Evolutionary conservation across 2,888 invertebrate species (phyloP).

Genomic region (Andrena hattorfiana): DNA sequence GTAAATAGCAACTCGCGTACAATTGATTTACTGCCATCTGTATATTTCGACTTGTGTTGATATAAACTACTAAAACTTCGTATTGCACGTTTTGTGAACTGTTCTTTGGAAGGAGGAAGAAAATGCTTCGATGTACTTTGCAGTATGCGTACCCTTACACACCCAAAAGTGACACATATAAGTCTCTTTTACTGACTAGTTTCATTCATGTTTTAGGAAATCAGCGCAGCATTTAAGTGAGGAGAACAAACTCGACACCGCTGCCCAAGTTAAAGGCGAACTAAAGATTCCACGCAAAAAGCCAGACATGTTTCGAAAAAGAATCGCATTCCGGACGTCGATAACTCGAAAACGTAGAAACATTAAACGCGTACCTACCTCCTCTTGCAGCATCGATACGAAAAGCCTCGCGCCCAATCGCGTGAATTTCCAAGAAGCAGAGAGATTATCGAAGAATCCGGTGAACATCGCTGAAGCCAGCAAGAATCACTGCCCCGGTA

Average conservation of each 20-base stretch:
- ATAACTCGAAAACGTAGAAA: background rate
- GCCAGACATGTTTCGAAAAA: slow-evolving; percentile 2
- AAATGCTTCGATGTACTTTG: slow-evolving; percentile 9
- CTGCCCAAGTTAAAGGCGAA: slow-evolving; percentile 6
- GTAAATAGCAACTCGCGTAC: background rate
- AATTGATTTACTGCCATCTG: background rate
- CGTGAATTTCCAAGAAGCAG: background rate
- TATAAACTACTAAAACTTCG: background rate
- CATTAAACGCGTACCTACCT: background rate
- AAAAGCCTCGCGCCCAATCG: background rate
- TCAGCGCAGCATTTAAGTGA: slow-evolving; percentile 36
- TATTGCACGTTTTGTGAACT: background rate
- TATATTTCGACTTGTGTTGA: background rate
- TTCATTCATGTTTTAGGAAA: slow-evolving; percentile 71
- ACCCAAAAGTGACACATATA: background rate
- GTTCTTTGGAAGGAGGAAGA: background rate
- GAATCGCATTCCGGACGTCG: slow-evolving; percentile 18
- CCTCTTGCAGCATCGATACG: background rate
- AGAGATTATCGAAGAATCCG: background rate
- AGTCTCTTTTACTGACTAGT: slow-evolving; percentile 48
- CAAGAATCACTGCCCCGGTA: background rate
- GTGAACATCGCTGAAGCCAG: background rate
- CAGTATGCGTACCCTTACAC: background rate
- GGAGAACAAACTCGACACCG: slow-evolving; percentile 27
- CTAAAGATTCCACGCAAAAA: background rate